These are phyloP conservation scores for Microcebus griseorufus DNA, from an alignment of 2,113 vertebrate species.

Conservation along the genomic window DNA sequence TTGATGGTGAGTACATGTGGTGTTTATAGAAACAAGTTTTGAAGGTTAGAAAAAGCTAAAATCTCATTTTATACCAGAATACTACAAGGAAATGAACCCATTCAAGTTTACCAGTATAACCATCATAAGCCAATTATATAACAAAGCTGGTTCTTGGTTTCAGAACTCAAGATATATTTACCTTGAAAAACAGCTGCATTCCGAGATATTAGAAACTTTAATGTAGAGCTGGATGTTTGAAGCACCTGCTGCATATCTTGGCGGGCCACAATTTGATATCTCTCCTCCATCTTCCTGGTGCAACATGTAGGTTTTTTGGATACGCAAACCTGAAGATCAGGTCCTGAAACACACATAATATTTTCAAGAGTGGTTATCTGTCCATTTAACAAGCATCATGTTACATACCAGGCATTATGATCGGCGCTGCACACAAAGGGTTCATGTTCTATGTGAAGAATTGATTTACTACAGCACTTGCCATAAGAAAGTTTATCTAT, in stretches of 20 bases:
- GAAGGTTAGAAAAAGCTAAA: not conserved
- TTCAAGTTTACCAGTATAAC: not conserved
- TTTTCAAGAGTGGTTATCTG: slow-evolving; percentile 11
- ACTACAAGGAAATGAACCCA: not conserved
- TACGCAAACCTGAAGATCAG: slow-evolving; percentile 91
- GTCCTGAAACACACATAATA: slow-evolving; percentile 81
- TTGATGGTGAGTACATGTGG: no score
- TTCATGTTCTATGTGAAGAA: not conserved
- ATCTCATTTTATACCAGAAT: slow-evolving; percentile 14
- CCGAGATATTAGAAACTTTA: slow-evolving; percentile 90
- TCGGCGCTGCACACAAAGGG: not conserved
- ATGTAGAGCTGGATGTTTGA: slow-evolving; percentile 87
- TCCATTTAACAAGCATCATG: not conserved
- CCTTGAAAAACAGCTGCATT: slow-evolving; percentile 94
- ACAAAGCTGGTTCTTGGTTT: not conserved
- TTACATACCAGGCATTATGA: not conserved
- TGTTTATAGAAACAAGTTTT: not conserved
- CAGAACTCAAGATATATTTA: slow-evolving; percentile 77
- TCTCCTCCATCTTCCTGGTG: slow-evolving; percentile 93
- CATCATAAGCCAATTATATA: not conserved
- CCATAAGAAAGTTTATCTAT: not conserved
- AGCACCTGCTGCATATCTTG: slow-evolving; percentile 90
- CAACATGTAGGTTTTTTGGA: slow-evolving; percentile 90
- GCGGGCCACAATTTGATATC: slow-evolving; percentile 88
- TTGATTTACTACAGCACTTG: not conserved